Conservation (phyloP, 2,797 vertebrate genomes). For the Ctenopoma multispine region DNA sequence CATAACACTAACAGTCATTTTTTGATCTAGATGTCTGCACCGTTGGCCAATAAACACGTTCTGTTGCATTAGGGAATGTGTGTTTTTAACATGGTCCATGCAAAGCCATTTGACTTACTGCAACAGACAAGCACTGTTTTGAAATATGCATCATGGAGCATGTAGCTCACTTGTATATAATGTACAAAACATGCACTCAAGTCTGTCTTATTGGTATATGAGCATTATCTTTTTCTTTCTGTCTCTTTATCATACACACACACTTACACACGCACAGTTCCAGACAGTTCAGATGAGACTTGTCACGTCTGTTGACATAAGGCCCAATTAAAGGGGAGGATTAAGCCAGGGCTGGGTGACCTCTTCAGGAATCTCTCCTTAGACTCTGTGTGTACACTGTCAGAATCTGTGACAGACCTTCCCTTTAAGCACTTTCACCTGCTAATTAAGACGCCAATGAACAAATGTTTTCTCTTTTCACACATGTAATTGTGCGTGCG, state of each 20-base stretch:
- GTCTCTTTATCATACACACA: slow-evolving; percentile 6
- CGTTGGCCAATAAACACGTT: slow-evolving; percentile 79
- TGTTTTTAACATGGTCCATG: slow-evolving; percentile 29
- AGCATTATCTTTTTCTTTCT: slow-evolving; percentile 14
- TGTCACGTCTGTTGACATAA: slow-evolving; percentile 83
- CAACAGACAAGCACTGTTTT: slow-evolving; percentile 27
- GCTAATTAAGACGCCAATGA: slow-evolving; percentile 82
- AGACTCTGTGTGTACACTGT: slow-evolving; percentile 85
- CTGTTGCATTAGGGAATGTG: slow-evolving; percentile 49
- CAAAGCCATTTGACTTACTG: slow-evolving; percentile 39
- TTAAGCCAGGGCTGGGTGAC: slow-evolving; percentile 87
- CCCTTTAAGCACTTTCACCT: slow-evolving; percentile 88
- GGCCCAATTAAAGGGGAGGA: slow-evolving; percentile 89
- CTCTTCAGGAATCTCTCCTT: slow-evolving; percentile 84
- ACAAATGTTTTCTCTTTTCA: slow-evolving; percentile 6
- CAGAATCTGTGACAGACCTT: slow-evolving; percentile 78
- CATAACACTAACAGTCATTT: slow-evolving; percentile 71
- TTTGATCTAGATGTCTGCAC: slow-evolving; percentile 74
- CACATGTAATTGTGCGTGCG: slow-evolving; percentile 19
- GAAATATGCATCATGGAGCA: slow-evolving; percentile 37
- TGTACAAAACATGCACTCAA: slow-evolving; percentile 17
- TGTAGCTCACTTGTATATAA: slow-evolving; percentile 44
- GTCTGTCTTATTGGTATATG: slow-evolving; percentile 45
- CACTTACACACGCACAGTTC: slow-evolving; percentile 42
- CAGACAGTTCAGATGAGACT: slow-evolving; percentile 85